Evolutionary conservation across 2,888 invertebrate genomes (phyloP).

Genomic region (Tanypteryx hageni): DNA sequence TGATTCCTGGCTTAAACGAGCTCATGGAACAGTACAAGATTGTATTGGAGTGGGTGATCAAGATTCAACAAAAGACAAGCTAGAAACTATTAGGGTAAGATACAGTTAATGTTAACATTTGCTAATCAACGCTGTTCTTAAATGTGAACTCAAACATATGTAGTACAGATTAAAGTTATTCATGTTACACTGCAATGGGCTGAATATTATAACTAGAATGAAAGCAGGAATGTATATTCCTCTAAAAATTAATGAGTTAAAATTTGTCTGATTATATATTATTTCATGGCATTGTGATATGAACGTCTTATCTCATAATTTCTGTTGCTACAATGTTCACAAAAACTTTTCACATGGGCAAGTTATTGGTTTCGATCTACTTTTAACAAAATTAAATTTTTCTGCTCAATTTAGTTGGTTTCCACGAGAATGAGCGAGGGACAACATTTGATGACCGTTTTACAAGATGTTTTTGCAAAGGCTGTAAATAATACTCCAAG

Average conservation of each 20-base stretch:
- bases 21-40: constrained; percentile 88
- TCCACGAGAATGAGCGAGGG: constrained; percentile 76
- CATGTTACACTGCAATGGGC: background rate
- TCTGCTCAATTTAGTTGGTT: constrained; percentile 72
- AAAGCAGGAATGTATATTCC: background rate
- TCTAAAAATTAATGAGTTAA: too few relatives aligned
- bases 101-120: background rate
- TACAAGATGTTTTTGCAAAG: constrained; percentile 91
- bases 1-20: constrained; percentile 88
- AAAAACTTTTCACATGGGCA: too few relatives aligned
- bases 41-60: constrained; percentile 90
- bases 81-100: constrained; percentile 86
- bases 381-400: too few relatives aligned
- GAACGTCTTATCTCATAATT: too few relatives aligned
- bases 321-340: too few relatives aligned
- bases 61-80: constrained; percentile 85
- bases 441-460: constrained; percentile 88
- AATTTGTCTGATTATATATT: too few relatives aligned
- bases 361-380: too few relatives aligned
- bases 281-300: too few relatives aligned
- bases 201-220: background rate
- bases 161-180: background rate
- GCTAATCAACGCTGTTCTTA: too few relatives aligned
- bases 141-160: background rate
- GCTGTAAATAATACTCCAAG: constrained; percentile 89